Evolutionary conservation across 2,797 vertebrate genomes (phyloP).

Genomic region (Craterocephalus amniculus): DNA sequence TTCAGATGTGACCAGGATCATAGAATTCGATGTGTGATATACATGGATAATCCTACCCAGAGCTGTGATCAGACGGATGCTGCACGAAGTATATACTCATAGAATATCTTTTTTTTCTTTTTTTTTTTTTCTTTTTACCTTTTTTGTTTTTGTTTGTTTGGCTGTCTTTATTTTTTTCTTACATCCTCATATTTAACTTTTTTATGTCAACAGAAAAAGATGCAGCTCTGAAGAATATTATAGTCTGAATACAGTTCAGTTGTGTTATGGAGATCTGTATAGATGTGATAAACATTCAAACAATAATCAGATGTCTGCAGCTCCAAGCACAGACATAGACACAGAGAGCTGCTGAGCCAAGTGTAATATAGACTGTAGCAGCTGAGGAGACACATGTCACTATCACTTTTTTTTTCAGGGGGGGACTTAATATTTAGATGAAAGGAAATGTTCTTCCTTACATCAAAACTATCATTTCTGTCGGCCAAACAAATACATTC

Average conservation of each 20-base stretch:
- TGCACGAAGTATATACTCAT: neutral
- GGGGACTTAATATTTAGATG: neutral
- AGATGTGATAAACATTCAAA: neutral
- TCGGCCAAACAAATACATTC: too few relatives aligned
- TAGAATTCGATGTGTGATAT: constrained; percentile 24
- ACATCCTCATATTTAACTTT: neutral
- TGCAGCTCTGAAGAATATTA: neutral
- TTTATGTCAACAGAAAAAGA: neutral
- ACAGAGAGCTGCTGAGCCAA: neutral
- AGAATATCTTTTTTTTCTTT: too few relatives aligned
- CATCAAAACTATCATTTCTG: too few relatives aligned
- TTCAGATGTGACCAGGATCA: constrained; percentile 41
- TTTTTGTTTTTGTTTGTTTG: too few relatives aligned
- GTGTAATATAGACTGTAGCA: neutral
- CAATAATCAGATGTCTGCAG: neutral
- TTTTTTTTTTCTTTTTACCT: too few relatives aligned
- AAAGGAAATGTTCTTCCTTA: too few relatives aligned
- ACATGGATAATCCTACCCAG: constrained; percentile 29
- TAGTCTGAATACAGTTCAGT: neutral
- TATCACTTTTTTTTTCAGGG: neutral
- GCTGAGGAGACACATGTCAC: neutral
- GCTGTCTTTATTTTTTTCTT: neutral
- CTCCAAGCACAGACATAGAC: neutral
- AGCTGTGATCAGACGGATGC: neutral
- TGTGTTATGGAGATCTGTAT: neutral